Conservation (phyloP, 2,888 invertebrate genomes). For the Syritta pipiens region DNA sequence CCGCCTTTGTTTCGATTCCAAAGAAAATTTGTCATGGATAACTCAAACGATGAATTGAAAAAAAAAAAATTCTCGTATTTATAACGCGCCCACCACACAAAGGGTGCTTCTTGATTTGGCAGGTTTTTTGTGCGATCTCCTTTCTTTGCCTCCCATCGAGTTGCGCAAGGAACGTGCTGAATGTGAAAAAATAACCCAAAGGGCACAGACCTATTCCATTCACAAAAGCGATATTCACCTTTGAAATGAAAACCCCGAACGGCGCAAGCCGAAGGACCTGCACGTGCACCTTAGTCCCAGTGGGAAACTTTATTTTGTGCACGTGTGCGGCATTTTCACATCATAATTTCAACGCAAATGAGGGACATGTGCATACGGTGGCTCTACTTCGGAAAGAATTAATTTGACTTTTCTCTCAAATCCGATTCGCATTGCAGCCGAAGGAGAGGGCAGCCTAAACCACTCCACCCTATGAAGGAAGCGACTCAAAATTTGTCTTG, state of each 20-base stretch:
- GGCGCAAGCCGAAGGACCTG: slow-evolving; percentile 55
- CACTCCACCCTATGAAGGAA: slow-evolving; percentile 57
- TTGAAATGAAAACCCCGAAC: slow-evolving; percentile 56
- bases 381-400: slow-evolving; percentile 55
- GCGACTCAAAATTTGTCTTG: too few relatives aligned
- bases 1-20: too few relatives aligned
- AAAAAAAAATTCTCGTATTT: too few relatives aligned
- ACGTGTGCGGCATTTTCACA: slow-evolving; percentile 63
- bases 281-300: slow-evolving; percentile 66
- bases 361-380: slow-evolving; percentile 62
- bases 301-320: slow-evolving; percentile 68
- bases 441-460: slow-evolving; percentile 60
- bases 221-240: slow-evolving; percentile 64
- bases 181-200: slow-evolving; percentile 42
- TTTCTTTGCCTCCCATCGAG: slow-evolving; percentile 18
- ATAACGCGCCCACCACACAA: too few relatives aligned
- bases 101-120: too few relatives aligned
- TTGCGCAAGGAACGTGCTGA: slow-evolving; percentile 45
- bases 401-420: slow-evolving; percentile 66
- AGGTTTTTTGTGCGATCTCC: slow-evolving; percentile 25
- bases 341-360: slow-evolving; percentile 68
- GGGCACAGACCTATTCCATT: slow-evolving; percentile 48
- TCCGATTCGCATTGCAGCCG: slow-evolving; percentile 56
- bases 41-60: too few relatives aligned
- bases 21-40: too few relatives aligned